Percentiles rank a stretch among this genome's conserved stretches.
Conservation (phyloP, 2,888 invertebrate genomes). For the Elegia similella region DNA sequence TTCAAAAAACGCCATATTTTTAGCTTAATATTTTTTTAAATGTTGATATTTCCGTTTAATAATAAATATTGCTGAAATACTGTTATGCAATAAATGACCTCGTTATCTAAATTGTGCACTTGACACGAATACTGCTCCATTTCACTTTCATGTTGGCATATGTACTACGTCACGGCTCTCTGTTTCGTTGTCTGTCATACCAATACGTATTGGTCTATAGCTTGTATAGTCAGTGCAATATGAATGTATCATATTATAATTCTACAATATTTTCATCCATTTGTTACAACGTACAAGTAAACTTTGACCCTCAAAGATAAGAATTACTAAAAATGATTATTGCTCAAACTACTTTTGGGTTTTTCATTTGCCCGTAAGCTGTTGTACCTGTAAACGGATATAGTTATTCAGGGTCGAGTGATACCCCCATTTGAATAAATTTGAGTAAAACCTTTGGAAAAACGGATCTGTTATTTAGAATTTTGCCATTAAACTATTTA, state of each 20-base stretch:
- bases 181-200: slow-evolving; percentile 40
- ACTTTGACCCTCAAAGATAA: neutral
- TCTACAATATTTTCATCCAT: neutral
- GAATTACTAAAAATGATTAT: neutral
- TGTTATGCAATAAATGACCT: slow-evolving; percentile 76
- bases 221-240: neutral
- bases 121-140: slow-evolving; percentile 79
- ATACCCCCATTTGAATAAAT: too few relatives aligned
- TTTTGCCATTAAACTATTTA: too few relatives aligned
- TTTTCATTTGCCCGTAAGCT: too few relatives aligned
- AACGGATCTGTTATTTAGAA: too few relatives aligned
- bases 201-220: neutral
- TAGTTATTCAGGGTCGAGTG: too few relatives aligned
- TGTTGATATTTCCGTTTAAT: slow-evolving; percentile 16
- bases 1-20: neutral
- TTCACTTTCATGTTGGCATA: slow-evolving; percentile 76
- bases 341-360: slow-evolving; percentile 38
- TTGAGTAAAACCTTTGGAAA: too few relatives aligned
- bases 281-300: neutral
- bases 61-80: slow-evolving; percentile 40
- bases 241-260: too few relatives aligned
- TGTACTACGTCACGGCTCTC: slow-evolving; percentile 54
- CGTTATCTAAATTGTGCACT: slow-evolving; percentile 81
- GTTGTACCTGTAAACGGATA: too few relatives aligned
- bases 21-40: neutral